Evolutionary conservation across 2,797 vertebrate genomes (phyloP).

Genomic region (Octomys mimax): DNA sequence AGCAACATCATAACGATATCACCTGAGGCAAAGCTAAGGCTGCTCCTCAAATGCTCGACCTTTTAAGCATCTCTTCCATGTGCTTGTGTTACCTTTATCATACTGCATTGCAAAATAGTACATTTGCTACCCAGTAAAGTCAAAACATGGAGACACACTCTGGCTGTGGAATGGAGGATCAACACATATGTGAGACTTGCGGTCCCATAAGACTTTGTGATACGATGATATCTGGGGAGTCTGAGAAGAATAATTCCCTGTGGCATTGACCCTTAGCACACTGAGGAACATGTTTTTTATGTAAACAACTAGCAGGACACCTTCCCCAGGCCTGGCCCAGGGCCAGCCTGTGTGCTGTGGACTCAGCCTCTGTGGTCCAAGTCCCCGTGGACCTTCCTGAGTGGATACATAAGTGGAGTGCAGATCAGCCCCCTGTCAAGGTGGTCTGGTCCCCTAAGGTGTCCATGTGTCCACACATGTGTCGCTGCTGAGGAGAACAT

Average conservation of each 20-base stretch:
- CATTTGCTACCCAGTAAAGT: not conserved
- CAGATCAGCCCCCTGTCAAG: not conserved
- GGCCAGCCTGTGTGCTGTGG: not conserved
- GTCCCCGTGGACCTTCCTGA: not conserved
- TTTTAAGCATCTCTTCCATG: no score
- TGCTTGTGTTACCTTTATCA: not conserved
- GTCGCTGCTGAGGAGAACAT: not conserved
- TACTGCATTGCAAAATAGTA: not conserved
- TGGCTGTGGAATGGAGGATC: fast-evolving
- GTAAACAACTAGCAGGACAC: not conserved
- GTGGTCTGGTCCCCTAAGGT: not conserved
- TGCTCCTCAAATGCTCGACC: not conserved
- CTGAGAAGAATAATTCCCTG: not conserved
- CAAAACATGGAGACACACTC: not conserved
- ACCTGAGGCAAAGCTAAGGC: fast-evolving
- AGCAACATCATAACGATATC: not conserved
- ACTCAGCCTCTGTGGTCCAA: not conserved
- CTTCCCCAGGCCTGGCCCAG: not conserved
- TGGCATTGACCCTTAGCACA: not conserved
- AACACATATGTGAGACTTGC: not conserved
- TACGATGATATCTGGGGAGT: not conserved
- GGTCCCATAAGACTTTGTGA: not conserved
- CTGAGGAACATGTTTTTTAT: not conserved
- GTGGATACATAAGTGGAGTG: not conserved
- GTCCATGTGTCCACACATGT: not conserved